Conservation (phyloP, 2,888 invertebrate genomes). For the Platypus cylindrus region DNA sequence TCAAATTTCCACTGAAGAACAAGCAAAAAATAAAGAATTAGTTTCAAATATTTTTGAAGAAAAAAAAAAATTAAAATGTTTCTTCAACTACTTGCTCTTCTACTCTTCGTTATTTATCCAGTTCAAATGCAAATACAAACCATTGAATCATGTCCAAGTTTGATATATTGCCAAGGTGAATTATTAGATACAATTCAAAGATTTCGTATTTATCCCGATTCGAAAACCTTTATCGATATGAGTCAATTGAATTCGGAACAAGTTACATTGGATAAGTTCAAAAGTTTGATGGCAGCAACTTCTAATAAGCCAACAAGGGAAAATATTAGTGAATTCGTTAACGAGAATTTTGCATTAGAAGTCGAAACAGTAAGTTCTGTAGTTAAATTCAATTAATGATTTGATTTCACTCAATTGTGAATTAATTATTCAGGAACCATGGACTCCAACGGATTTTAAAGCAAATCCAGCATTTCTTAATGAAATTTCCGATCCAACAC, state of each 20-base stretch:
- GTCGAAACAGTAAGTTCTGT: conserved; percentile 39
- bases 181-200: conserved; percentile 52
- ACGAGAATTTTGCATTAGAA: conserved; percentile 44
- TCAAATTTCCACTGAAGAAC: no score
- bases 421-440: conserved; percentile 10
- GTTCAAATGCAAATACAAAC: background rate
- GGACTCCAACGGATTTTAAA: conserved; percentile 10
- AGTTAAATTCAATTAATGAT: background rate
- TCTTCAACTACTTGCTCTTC: background rate
- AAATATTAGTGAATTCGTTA: conserved; percentile 42
- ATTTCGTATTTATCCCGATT: conserved; percentile 54
- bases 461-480: conserved; percentile 6
- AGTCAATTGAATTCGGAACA: conserved; percentile 34
- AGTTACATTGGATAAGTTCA: conserved; percentile 44
- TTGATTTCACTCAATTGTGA: background rate
- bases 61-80: conserved; percentile 28
- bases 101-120: no score
- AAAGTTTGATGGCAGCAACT: conserved; percentile 39
- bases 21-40: no score
- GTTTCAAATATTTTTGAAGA: background rate
- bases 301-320: conserved; percentile 37
- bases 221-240: conserved; percentile 70
- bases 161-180: conserved; percentile 62
- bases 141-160: conserved; percentile 37
- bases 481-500: conserved; percentile 1